These are phyloP conservation scores for Tragopan temminckii DNA, from an alignment of 2,797 vertebrate genomes.

Conservation along the genomic window DNA sequence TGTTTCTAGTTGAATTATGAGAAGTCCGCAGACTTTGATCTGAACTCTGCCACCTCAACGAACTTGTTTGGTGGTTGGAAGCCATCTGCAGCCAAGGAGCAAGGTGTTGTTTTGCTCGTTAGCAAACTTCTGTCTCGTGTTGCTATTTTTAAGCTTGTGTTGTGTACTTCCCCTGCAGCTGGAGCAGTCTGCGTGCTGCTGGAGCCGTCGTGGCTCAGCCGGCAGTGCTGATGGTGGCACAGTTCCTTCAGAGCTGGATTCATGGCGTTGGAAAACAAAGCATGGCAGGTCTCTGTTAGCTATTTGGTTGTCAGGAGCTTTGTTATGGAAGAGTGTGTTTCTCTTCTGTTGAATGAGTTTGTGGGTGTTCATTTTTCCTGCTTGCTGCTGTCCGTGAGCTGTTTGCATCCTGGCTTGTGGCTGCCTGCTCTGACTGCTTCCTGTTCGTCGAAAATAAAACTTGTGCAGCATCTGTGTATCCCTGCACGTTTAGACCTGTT, in stretches of 20 bases:
- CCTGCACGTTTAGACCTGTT: neutral
- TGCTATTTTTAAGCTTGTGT: neutral
- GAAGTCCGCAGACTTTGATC: neutral
- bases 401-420: neutral
- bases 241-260: neutral
- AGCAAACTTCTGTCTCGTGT: neutral
- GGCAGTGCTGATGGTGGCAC: neutral
- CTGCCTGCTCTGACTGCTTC: constrained; percentile 1
- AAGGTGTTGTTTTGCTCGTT: neutral
- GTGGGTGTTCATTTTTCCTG: neutral
- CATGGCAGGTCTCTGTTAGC: neutral
- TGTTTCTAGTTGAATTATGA: constrained; percentile 5
- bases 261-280: neutral
- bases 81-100: neutral
- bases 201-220: neutral
- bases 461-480: neutral
- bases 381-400: neutral
- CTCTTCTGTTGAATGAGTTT: neutral
- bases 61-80: neutral
- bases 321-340: neutral
- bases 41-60: neutral
- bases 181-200: neutral
- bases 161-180: neutral
- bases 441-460: neutral
- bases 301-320: neutral